Base-by-base conservation (phyloP, 2,113 vertebrate genomes). In the Gorsachius goisagi region DNA sequence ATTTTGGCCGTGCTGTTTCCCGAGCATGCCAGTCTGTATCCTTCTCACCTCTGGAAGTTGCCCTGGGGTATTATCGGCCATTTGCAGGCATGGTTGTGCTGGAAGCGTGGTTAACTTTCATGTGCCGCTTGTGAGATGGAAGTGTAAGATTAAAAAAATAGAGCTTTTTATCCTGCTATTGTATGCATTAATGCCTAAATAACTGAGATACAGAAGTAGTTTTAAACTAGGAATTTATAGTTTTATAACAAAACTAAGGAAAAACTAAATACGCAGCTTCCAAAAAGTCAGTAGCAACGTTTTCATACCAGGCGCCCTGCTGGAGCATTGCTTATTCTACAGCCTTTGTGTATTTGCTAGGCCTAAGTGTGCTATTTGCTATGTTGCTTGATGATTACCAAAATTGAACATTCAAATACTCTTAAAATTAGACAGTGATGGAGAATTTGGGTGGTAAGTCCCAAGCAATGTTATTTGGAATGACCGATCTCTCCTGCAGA, bases 301-400 rank as follows among this genome's bases (percentile, higher is more conserved):
- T 89, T 77, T 41, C 3, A 0, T 26, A 3, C 53, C 1, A 1
- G 7, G 39, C 3, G 5, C 4, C 1, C 8, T 58, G 24, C 8
- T 35, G 82, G 23, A 41, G 7, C 27, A 1, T 26, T 67, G 86
- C 22, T 93, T 84, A 19, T 27, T 71, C 13, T 41, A 11, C 19
- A 28, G 15, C 21, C 74, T 28, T 55, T n/a, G 15, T 59, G 16
- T 45, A 0, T 59, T 84, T 69, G 35, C 53, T 41, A 16, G 41
- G 17, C 3, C 1, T 30, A 66, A 30, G 35, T 8, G 12, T 56
- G 15, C 28, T n/a, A 1, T 69, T 53, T 5, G 6, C 53, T 35
- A 1, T 20, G 5, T 22, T 62, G 33, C 49, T 49, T 4, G 17
- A n/a, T 15, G 41, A 22, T 76, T 20, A 11, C 20, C 28, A 52